Evolutionary conservation across 2,797 vertebrate species (phyloP), one percentile per base, ranked within the genome.

Genomic region (Ficedula albicollis): DNA sequence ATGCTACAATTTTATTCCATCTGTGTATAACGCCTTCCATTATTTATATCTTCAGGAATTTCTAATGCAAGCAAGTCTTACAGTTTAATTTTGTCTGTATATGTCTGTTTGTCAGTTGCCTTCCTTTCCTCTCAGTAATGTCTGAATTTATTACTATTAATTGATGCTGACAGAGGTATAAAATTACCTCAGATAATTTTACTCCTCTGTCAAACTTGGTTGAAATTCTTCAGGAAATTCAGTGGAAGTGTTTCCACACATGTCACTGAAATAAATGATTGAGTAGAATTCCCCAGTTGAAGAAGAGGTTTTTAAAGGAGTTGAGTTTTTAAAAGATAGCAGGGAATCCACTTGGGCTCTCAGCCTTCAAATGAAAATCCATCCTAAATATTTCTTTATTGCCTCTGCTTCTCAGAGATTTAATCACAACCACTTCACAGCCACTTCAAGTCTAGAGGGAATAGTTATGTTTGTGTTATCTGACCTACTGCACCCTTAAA

Each of bases 21-120:
- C n/a, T 86, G 27, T 2, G 0, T 74, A 17, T 67, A 87, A 18
- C 90, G 12, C 30, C 32, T 87, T 80, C 39, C 34, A 64, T 87
- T 82, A 59, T 87, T 95, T 94, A 72, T 68, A 72, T 81, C 62
- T 90, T 78, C 39, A 78, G 73, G 69, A 92, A 84, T 86, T 91
- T 94, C 88, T 74, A 58, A 78, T 86, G 43, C 54, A 94, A 87
- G 51, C 44, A 86, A 81, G 25, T 11, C 17, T 81, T 75, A 51
- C 6, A 39, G 66, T 56, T 84, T 38, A 67, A 93, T 94, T 95
- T 90, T 84, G 32, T 87, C 80, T 94, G 74, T 93, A 51, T 93
- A 81, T 86, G 58, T 91, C 93, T 93, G 16, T 81, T 80, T 94
- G 80, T 93, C 80, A 79, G 22, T 73, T 84, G 43, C 51, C 70